Evolutionary conservation across 1,140 invertebrate species (phyloP).

Genomic region (Ditylenchus dipsaci): DNA sequence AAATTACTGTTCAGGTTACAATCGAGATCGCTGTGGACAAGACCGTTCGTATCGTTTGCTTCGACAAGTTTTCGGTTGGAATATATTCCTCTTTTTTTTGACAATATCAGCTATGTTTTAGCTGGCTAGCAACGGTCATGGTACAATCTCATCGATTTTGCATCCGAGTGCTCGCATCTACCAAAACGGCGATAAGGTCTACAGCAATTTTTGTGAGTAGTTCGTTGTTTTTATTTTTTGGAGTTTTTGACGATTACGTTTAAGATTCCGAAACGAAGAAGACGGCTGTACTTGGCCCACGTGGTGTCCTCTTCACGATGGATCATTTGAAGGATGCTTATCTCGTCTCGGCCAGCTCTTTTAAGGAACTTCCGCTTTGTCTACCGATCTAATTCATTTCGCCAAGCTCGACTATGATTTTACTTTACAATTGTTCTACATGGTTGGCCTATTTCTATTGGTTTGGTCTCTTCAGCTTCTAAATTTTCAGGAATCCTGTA

Average conservation of each 20-base stretch:
- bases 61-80: slow-evolving; percentile 22
- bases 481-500: slow-evolving; percentile 8
- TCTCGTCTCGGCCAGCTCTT: slow-evolving; percentile 13
- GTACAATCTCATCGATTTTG: slow-evolving; percentile 17
- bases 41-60: slow-evolving; percentile 27
- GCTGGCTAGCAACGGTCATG: slow-evolving; percentile 19
- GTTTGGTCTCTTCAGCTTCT: neutral
- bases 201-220: slow-evolving; percentile 24
- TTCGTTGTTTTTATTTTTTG: neutral
- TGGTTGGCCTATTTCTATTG: neutral
- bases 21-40: slow-evolving; percentile 32
- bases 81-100: neutral
- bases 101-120: slow-evolving; percentile 6
- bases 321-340: slow-evolving; percentile 24
- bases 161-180: slow-evolving; percentile 18
- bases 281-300: slow-evolving; percentile 9
- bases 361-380: slow-evolving; percentile 22
- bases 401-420: slow-evolving; percentile 19
- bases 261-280: slow-evolving; percentile 13
- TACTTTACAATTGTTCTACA: slow-evolving; percentile 21
- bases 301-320: slow-evolving; percentile 28
- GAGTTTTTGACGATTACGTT: neutral
- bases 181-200: slow-evolving; percentile 29
- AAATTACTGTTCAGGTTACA: too few species aligned
- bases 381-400: slow-evolving; percentile 23